Conservation (phyloP, 2,113 vertebrate species). For the Lophotis ruficrista region DNA sequence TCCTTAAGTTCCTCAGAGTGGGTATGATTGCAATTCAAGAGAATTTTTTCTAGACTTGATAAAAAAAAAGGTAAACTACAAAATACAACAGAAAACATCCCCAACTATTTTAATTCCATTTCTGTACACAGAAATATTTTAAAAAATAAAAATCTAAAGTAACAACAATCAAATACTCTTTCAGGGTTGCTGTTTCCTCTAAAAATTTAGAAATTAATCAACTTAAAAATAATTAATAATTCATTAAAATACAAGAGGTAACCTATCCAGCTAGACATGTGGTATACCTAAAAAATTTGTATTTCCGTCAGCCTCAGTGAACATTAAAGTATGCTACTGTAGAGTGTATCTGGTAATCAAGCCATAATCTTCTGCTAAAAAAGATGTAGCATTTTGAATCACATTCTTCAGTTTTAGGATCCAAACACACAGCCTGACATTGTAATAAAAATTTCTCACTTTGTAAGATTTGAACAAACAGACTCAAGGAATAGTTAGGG, state of each 20-base stretch:
- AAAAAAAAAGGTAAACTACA: neutral
- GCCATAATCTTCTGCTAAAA: neutral
- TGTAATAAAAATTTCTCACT: neutral
- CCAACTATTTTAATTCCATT: neutral
- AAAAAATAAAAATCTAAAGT: neutral
- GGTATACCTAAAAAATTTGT: neutral
- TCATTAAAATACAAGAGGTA: neutral
- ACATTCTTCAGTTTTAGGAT: neutral
- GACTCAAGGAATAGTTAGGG: too few species aligned
- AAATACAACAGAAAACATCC: neutral
- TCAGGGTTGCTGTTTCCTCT: neutral
- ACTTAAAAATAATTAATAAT: neutral
- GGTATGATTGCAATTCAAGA: neutral
- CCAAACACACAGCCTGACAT: neutral
- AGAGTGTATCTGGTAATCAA: neutral
- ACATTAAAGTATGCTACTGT: neutral
- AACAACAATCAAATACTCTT: neutral
- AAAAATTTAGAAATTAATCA: neutral
- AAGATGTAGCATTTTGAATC: neutral
- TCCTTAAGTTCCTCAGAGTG: neutral
- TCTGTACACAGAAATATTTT: neutral
- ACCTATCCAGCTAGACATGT: neutral
- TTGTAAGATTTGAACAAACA: neutral
- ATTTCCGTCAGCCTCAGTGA: neutral
- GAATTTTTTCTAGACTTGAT: neutral